A percentile compares a stretch with the other conserved stretches of the same genome.
phyloP scores from a whole-genome alignment of 92 coral and sea anemone species.

The Heteractis magnifica region DNA sequence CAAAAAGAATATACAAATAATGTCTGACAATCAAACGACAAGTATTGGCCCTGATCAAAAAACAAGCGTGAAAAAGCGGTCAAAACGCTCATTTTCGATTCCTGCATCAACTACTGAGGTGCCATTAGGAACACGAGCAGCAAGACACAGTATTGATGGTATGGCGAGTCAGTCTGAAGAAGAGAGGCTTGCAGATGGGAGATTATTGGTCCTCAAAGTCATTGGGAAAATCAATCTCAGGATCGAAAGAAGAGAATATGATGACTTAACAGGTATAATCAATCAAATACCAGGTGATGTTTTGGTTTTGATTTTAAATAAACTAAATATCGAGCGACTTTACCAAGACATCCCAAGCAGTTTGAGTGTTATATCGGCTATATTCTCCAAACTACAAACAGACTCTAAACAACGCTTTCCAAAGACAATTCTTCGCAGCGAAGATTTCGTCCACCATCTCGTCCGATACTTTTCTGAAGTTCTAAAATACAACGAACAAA shows the following conservation, averaged over 20 bases:
- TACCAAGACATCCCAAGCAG: slow-evolving; percentile 83
- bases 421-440: slow-evolving; percentile 44
- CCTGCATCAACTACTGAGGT: slow-evolving; percentile 28
- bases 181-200: slow-evolving; percentile 64
- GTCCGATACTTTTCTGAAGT: slow-evolving; percentile 70
- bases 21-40: slow-evolving; percentile 32
- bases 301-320: slow-evolving; percentile 67
- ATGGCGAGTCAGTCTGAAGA: slow-evolving; percentile 32
- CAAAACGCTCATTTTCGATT: slow-evolving; percentile 46
- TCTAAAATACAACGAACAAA: slow-evolving; percentile 74
- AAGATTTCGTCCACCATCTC: slow-evolving; percentile 70
- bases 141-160: slow-evolving; percentile 52
- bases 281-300: slow-evolving; percentile 91
- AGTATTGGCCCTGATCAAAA: slow-evolving; percentile 18
- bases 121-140: slow-evolving; percentile 1
- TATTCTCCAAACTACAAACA: slow-evolving; percentile 65
- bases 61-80: slow-evolving; percentile 15
- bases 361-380: slow-evolving; percentile 64
- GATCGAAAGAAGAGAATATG: slow-evolving; percentile 76
- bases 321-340: slow-evolving; percentile 69
- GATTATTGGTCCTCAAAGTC: slow-evolving; percentile 70
- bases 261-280: slow-evolving; percentile 67
- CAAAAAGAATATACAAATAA: slow-evolving; percentile 24
- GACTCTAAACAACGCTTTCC: slow-evolving; percentile 66
- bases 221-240: slow-evolving; percentile 81